Conservation (phyloP, 1,140 invertebrate genomes). For the Oedothorax gibbosus region DNA sequence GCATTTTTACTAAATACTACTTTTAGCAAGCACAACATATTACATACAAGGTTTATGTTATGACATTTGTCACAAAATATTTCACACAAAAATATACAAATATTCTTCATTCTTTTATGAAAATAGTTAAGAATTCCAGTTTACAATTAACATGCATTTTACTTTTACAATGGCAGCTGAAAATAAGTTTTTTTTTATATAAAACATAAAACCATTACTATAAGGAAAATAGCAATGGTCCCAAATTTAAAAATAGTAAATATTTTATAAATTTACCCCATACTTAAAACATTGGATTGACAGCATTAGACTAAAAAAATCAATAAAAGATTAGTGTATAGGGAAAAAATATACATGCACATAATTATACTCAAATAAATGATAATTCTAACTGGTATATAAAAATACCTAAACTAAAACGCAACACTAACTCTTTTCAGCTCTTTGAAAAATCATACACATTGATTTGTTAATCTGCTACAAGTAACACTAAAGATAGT, state of each 20-base stretch:
- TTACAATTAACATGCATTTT: constrained; percentile 7
- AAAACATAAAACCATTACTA: too few relatives aligned
- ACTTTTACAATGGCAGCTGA: too few relatives aligned
- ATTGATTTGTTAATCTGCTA: neutral
- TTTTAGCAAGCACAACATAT: constrained; percentile 16
- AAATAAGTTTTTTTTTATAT: too few relatives aligned
- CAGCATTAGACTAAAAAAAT: too few relatives aligned
- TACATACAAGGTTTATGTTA: constrained; percentile 19
- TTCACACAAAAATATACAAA: constrained; percentile 30
- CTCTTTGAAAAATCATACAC: constrained; percentile 25
- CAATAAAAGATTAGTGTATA: too few relatives aligned
- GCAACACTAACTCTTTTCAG: constrained; percentile 18
- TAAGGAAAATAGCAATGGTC: too few relatives aligned
- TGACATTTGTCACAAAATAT: constrained; percentile 1
- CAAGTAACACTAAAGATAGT: too few relatives aligned
- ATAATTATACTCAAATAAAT: neutral
- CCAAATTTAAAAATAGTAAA: too few relatives aligned
- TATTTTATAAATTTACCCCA: too few relatives aligned
- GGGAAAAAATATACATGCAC: too few relatives aligned
- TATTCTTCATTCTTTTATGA: constrained; percentile 31
- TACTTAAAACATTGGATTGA: too few relatives aligned
- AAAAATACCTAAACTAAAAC: constrained; percentile 38
- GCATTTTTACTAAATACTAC: constrained; percentile 16
- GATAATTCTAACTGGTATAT: constrained; percentile 22
- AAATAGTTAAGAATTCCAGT: constrained; percentile 35